phyloP scores from a whole-genome alignment of 2,888 invertebrate species.

The Limnephilus rhombicus region DNA sequence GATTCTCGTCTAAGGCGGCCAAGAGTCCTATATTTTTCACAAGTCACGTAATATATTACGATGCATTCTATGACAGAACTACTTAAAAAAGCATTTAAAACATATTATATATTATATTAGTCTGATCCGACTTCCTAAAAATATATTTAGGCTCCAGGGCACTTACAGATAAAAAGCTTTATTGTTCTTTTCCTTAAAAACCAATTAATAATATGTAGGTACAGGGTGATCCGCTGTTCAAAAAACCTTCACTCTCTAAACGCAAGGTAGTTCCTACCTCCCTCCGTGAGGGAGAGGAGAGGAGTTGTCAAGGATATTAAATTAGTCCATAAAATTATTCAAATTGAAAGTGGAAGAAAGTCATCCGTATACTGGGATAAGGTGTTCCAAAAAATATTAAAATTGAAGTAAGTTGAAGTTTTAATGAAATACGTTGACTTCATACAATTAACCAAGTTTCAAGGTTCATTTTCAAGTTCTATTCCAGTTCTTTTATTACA shows the following conservation, averaged over 20 bases:
- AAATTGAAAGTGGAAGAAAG: constrained; percentile 58
- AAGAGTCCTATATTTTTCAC: too few species aligned
- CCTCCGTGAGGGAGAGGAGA: background rate
- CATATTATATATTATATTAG: too few species aligned
- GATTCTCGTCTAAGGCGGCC: too few species aligned
- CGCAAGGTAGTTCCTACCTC: background rate
- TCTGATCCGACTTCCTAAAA: background rate
- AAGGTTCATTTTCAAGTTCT: too few species aligned
- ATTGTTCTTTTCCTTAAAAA: background rate
- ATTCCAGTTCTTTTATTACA: too few species aligned
- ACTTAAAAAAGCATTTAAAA: too few species aligned
- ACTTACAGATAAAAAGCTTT: background rate
- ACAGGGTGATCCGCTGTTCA: background rate
- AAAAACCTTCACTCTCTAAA: background rate
- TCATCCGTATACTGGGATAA: constrained; percentile 39
- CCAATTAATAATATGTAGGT: background rate
- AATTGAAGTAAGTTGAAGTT: too few species aligned
- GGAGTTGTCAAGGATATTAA: constrained; percentile 52
- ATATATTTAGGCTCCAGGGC: background rate
- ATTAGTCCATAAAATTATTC: constrained; percentile 65
- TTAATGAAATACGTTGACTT: too few species aligned
- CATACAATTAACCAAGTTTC: too few species aligned
- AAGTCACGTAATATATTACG: too few species aligned
- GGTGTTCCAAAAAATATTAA: background rate
- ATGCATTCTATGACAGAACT: too few species aligned